Percentiles rank a stretch among this genome's conserved stretches.
These are phyloP conservation scores for Bergia sp. DNA, from an alignment of 92 coral and sea anemone genomes.

Conservation along the genomic window DNA sequence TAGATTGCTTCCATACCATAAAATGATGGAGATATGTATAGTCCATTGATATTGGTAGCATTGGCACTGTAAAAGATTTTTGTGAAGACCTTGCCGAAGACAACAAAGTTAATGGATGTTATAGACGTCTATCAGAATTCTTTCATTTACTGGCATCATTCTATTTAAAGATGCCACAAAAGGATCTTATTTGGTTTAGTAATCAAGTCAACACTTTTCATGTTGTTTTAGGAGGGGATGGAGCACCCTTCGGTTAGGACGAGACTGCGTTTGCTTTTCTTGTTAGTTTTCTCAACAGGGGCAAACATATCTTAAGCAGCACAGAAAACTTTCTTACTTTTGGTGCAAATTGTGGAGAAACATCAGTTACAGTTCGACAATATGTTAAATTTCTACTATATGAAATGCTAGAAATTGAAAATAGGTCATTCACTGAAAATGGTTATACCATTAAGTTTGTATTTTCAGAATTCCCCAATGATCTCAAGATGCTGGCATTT, in stretches of 20 bases:
- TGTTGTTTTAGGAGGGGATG: background rate
- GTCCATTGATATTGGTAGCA: constrained; percentile 70
- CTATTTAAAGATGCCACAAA: constrained; percentile 56
- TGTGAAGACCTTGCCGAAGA: constrained; percentile 56
- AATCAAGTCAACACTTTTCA: constrained; percentile 64
- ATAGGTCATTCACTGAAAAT: constrained; percentile 17
- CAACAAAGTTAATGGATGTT: constrained; percentile 65
- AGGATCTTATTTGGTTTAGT: constrained; percentile 68
- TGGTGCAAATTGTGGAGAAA: constrained; percentile 62
- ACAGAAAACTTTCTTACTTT: constrained; percentile 56
- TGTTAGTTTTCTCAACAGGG: too few species aligned
- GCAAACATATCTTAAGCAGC: background rate
- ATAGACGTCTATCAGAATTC: constrained; percentile 52
- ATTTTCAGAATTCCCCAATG: background rate
- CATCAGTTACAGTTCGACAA: too few species aligned
- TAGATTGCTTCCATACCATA: constrained; percentile 70
- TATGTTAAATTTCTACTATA: too few species aligned
- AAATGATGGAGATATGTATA: constrained; percentile 71
- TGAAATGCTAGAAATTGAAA: constrained; percentile 61
- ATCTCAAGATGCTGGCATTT: constrained; percentile 53
- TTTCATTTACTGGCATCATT: constrained; percentile 63
- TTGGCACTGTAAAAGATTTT: constrained; percentile 66
- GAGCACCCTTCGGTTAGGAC: background rate
- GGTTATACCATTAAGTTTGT: constrained; percentile 21
- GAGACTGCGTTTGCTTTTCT: constrained; percentile 63